Base-by-base conservation (phyloP, 1,140 invertebrate genomes). In the Anoplolepis gracilipes region DNA sequence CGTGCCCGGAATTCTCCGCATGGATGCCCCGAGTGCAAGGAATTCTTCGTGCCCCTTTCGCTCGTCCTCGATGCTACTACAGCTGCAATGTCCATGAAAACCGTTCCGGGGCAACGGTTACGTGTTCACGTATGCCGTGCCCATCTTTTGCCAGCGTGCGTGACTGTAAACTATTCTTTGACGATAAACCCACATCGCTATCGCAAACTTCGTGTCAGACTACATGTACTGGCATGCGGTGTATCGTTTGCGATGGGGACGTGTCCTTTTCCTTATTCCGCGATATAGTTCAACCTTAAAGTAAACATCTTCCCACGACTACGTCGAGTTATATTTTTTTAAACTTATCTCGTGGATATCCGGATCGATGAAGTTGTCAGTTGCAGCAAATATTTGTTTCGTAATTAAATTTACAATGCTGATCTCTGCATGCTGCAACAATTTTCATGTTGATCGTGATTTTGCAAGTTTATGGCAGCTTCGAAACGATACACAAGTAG, bases 1-100 rank as follows among this genome's bases (percentile, higher is more conserved):
- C 88, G 88, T 90, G 88, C 79, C 65, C 88, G 88, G 88, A 87
- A 90, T 90, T 90, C 81, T 46, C 62, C 70, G 85, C 88, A 90
- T 70, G 88, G 88, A 90, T 87, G 79, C 85, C 65, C 39, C 78
- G 87, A 81, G 75, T 73, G 79, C 72, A 87, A 90, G 88, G 86
- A 89, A 89, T 90, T 89, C 87, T 88, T 89, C 73, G 78, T 86
- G 49, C 61, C 88, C 67, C 67, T 81, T 79, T 87, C 59, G 77
- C 61, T 85, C 62, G 84, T 62, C 67, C 55, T 59, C 53, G 67
- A n/a, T 22, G 77, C 36, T 25, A 28, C 13, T 53, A 16, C 19
- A 42, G 59, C 62, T 49, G 61, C 82, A 46, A 82, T 70, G 28
- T 46, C 46, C 39, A n/a, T 78, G 73, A 36, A 81, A 86, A 62